Evolutionary conservation across 35 echinoderm and acorn worm species (phyloP).

Genomic region (Anneissia japonica): DNA sequence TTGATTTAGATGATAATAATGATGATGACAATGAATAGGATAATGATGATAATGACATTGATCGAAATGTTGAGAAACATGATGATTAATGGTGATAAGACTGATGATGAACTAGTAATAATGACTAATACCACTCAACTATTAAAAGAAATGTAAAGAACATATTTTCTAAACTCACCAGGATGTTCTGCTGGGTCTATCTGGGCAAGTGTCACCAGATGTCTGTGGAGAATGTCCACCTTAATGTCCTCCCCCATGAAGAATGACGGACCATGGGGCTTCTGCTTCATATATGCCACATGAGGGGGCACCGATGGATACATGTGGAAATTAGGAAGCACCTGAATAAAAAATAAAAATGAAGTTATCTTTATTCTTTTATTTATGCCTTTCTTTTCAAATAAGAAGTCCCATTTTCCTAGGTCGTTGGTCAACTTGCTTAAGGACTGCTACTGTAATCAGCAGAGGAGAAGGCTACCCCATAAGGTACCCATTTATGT

Average conservation of each 20-base stretch:
- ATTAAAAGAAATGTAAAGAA: too few relatives aligned
- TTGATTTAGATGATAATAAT: too few relatives aligned
- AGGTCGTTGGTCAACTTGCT: too few relatives aligned
- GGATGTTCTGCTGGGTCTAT: conserved; percentile 61
- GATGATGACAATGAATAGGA: too few relatives aligned
- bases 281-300: conserved; percentile 80
- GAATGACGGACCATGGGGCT: conserved; percentile 78
- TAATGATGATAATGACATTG: too few relatives aligned
- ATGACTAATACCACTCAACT: neutral
- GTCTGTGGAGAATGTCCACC: conserved; percentile 70
- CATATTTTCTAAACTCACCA: conserved; percentile 23
- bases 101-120: too few relatives aligned
- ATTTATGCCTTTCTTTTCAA: too few relatives aligned
- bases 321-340: conserved; percentile 76
- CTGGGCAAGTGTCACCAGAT: conserved; percentile 64
- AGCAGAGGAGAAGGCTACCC: neutral
- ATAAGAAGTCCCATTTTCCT: too few relatives aligned
- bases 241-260: conserved; percentile 83
- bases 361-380: too few relatives aligned
- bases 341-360: conserved; percentile 18
- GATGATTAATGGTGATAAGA: too few relatives aligned
- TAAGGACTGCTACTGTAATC: neutral
- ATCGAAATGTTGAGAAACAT: too few relatives aligned
- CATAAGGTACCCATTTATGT: neutral
- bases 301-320: conserved; percentile 79